Evolutionary conservation across 1,140 invertebrate genomes (phyloP).

Genomic region (Apis mellifera): Amel_HAv3.1 CM009941.2:13791001-13791500

Average conservation of each 20-base stretch:
- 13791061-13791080: constrained; percentile 68
- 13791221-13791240: not conserved
- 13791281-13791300: too few species aligned
- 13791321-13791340: too few species aligned
- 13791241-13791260: not conserved
- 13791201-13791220: not conserved
- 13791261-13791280: too few species aligned
- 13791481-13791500: constrained; percentile 19
- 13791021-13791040: constrained; percentile 74
- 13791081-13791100: constrained; percentile 31
- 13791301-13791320: too few species aligned
- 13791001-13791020: constrained; percentile 71
- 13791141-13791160: not conserved
- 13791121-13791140: constrained; percentile 12
- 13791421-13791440: too few species aligned
- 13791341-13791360: too few species aligned
- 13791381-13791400: too few species aligned
- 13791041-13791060: constrained; percentile 73
- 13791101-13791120: not conserved
- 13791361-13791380: not conserved
- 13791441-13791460: constrained; percentile 2
- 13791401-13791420: too few species aligned
- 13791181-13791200: not conserved
- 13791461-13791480: not conserved
- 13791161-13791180: not conserved